These are phyloP conservation scores for Leptopterna dolabrata DNA, from an alignment of 2,888 invertebrate genomes.

Conservation along the genomic window DNA sequence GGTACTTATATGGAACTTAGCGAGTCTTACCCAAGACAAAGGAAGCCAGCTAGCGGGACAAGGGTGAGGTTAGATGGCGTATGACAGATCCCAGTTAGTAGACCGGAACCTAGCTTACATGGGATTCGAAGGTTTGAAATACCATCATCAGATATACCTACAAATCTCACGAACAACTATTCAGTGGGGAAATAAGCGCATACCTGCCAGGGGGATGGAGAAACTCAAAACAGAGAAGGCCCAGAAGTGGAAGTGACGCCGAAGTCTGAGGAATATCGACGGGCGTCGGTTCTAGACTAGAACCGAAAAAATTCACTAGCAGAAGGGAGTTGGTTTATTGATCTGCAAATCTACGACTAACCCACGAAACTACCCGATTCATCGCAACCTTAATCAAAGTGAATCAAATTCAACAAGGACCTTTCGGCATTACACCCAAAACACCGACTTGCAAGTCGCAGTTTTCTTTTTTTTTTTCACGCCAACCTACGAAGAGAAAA, in stretches of 20 bases:
- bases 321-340: slow-evolving; percentile 11
- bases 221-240: background rate
- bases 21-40: no score
- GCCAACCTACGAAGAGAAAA: background rate
- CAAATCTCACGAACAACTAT: no score
- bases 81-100: no score
- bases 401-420: background rate
- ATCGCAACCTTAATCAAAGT: background rate
- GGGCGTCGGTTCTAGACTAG: background rate
- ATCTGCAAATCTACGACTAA: slow-evolving; percentile 22
- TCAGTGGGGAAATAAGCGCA: no score
- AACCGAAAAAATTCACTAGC: slow-evolving; percentile 14
- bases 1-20: no score
- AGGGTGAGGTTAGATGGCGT: no score
- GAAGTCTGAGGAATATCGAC: background rate
- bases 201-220: no score
- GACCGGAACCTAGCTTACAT: no score
- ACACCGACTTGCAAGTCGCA: background rate
- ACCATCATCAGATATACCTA: no score
- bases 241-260: slow-evolving; percentile 4
- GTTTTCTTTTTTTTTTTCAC: background rate
- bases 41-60: no score
- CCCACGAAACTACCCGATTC: slow-evolving; percentile 7
- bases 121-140: no score
- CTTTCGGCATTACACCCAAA: no score